Conservation (phyloP, 2,797 vertebrate genomes). For the Enoplosus armatus region DNA sequence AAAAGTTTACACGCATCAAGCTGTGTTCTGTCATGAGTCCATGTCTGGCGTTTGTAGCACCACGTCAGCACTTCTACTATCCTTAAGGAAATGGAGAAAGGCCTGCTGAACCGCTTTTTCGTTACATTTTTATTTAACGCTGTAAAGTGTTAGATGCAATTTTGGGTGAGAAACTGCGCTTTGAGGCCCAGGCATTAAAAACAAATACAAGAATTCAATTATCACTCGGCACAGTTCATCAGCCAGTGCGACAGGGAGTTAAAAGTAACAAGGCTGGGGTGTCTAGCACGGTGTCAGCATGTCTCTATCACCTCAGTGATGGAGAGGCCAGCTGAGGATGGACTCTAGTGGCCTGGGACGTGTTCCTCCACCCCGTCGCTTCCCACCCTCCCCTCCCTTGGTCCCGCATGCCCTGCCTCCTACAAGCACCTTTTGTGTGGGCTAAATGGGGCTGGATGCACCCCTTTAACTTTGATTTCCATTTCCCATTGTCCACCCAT, state of each 20-base stretch:
- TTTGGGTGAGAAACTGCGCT: slow-evolving; percentile 55
- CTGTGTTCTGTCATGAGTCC: slow-evolving; percentile 6
- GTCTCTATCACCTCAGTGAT: slow-evolving; percentile 83
- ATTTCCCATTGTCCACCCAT: slow-evolving; percentile 87
- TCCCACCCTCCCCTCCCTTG: slow-evolving; percentile 85
- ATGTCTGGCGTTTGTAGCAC: slow-evolving; percentile 9
- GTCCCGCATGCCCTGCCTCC: slow-evolving; percentile 90
- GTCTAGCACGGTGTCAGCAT: slow-evolving; percentile 74
- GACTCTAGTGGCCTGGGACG: slow-evolving; percentile 91
- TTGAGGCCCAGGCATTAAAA: slow-evolving; percentile 44
- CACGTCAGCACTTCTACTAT: slow-evolving; percentile 35
- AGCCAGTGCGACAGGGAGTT: slow-evolving; percentile 51
- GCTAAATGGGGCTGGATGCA: slow-evolving; percentile 88
- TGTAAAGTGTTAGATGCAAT: slow-evolving; percentile 54
- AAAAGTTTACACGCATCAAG: slow-evolving; percentile 10
- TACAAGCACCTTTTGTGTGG: slow-evolving; percentile 92
- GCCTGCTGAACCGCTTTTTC: slow-evolving; percentile 49
- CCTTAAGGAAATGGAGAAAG: slow-evolving; percentile 10
- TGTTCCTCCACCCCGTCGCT: slow-evolving; percentile 87
- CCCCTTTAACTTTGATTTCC: slow-evolving; percentile 91
- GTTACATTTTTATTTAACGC: slow-evolving; percentile 63
- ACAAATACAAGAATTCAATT: slow-evolving; percentile 77
- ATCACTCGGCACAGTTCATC: slow-evolving; percentile 63
- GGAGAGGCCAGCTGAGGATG: slow-evolving; percentile 89
- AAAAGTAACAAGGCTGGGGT: slow-evolving; percentile 58